Conservation (phyloP, 2,888 invertebrate species). For the Oscheius myriophilus region DNA sequence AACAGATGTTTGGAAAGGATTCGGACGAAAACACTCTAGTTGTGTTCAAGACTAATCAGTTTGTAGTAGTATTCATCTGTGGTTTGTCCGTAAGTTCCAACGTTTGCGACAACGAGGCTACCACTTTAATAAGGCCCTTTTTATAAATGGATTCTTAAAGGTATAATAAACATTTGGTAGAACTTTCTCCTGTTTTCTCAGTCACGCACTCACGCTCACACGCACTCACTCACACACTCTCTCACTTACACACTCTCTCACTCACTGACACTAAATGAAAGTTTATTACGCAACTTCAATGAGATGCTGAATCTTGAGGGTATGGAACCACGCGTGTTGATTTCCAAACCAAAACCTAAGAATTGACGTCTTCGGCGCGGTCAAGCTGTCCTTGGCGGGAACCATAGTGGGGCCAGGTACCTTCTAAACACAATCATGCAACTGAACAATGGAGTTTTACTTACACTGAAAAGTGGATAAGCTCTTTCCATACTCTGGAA, state of each 20-base stretch:
- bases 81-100: no score
- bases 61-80: no score
- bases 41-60: no score
- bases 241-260: not conserved
- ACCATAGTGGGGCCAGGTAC: conserved; percentile 68
- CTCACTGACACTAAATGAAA: conserved; percentile 4
- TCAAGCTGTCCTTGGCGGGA: conserved; percentile 56
- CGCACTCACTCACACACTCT: conserved; percentile 4
- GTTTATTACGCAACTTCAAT: conserved; percentile 19
- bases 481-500: conserved; percentile 45
- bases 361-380: conserved; percentile 34
- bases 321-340: conserved; percentile 68
- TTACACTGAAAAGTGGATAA: conserved; percentile 66
- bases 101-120: no score
- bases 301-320: conserved; percentile 49
- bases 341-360: conserved; percentile 66
- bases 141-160: no score
- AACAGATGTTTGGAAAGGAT: no score
- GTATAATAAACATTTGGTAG: no score
- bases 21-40: no score
- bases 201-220: not conserved
- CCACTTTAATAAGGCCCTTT: no score
- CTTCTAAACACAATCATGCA: conserved; percentile 54
- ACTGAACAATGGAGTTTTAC: conserved; percentile 16
- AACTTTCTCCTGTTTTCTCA: conserved; percentile 10